phyloP scores from a whole-genome alignment of 2,113 vertebrate species.

The Eurypyga helias region DNA sequence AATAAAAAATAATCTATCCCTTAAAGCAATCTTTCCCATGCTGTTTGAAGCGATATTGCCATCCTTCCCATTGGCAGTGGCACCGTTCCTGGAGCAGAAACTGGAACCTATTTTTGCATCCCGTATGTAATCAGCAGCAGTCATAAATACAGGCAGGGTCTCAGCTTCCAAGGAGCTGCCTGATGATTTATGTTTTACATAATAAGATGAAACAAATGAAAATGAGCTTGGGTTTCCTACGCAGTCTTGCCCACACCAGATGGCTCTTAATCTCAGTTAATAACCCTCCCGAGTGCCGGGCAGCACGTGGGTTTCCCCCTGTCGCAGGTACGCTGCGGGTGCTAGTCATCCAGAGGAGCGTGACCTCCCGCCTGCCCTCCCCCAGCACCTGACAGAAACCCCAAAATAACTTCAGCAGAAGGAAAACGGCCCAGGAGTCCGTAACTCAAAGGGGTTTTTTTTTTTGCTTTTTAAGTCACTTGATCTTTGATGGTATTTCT shows the following conservation, averaged over 20 bases:
- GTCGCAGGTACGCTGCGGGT: rapidly evolving
- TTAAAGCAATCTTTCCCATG: rapidly evolving
- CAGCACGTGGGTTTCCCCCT: background rate
- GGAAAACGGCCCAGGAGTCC: background rate
- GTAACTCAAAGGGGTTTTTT: no score
- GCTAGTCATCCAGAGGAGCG: background rate
- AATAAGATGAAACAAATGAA: background rate
- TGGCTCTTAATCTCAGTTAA: background rate
- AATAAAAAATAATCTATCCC: background rate
- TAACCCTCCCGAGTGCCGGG: background rate
- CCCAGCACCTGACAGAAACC: rapidly evolving
- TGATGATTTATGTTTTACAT: background rate
- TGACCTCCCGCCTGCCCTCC: background rate
- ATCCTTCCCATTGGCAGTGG: rapidly evolving
- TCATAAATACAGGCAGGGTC: background rate
- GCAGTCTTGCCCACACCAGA: background rate
- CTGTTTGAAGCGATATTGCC: background rate
- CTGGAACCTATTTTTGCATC: background rate
- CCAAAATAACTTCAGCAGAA: background rate
- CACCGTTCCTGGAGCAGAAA: rapidly evolving
- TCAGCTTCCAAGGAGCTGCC: background rate
- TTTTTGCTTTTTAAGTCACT: background rate
- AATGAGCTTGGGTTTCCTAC: background rate
- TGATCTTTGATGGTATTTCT: rapidly evolving
- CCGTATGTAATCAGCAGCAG: rapidly evolving